These are phyloP conservation scores for Semotilus atromaculatus DNA, from an alignment of 2,797 vertebrate species.

Conservation along the genomic window DNA sequence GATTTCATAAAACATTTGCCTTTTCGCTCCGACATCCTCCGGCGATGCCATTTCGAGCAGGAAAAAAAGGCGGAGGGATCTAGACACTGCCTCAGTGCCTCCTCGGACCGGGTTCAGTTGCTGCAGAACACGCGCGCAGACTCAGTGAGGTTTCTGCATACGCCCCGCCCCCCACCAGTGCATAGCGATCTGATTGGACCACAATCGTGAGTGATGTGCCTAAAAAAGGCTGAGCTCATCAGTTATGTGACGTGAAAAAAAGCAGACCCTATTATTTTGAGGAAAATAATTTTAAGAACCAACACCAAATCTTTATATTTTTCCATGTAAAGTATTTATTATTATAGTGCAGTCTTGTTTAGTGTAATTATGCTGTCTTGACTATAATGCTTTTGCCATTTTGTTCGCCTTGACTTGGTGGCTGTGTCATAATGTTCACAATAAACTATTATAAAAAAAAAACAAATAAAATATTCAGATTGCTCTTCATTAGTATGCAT, in stretches of 20 bases:
- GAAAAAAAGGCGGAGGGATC: background rate
- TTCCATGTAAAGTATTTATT: background rate
- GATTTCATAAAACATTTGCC: conserved; percentile 36
- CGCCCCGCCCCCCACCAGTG: background rate
- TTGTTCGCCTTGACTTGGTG: background rate
- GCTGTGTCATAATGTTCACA: background rate
- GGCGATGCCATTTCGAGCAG: conserved; percentile 18
- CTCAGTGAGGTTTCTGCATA: background rate
- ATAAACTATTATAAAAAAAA: background rate
- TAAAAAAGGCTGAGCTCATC: conserved; percentile 10
- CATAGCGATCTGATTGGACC: background rate
- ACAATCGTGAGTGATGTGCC: background rate
- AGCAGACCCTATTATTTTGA: conserved; percentile 1
- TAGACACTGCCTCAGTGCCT: too few species aligned
- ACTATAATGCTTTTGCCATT: background rate
- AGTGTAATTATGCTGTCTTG: background rate
- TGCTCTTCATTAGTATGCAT: background rate
- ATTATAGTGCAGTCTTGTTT: background rate
- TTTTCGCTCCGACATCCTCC: background rate
- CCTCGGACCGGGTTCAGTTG: background rate
- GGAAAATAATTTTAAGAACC: background rate
- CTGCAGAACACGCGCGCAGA: background rate
- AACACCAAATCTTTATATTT: background rate
- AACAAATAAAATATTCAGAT: background rate
- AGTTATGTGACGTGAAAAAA: conserved; percentile 8